Evolutionary conservation across 2,888 invertebrate genomes (phyloP), one percentile per base, ranked within the genome.

Genomic region (Lycocerus yunnanus): DNA sequence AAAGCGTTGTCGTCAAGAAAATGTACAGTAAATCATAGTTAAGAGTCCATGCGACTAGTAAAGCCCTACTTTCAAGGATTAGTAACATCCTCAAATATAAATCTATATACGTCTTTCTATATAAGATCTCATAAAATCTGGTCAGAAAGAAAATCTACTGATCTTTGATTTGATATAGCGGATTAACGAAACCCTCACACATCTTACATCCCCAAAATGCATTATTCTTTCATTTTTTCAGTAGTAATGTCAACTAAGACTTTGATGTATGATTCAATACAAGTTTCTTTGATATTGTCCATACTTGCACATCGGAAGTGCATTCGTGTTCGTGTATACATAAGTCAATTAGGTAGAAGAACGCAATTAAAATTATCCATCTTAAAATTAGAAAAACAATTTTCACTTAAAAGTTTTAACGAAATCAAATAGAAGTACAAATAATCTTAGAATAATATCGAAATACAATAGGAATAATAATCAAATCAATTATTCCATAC

Each of bases 81-180:
- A 75, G 69, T 21, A 72, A 69, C 72, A 72, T 72, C 75, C 72
- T 75, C 72, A 73, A 75, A 73, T 72, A 75, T 72, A 72, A 71
- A 75, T 75, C 75, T 68, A 69, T 71, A 72, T 69, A 27, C 72
- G 71, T 67, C 74, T 74, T 73, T 74, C 72, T 73, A 68, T 73
- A 73, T 74, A 70, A 67, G 72, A 69, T 63, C 63, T 74, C 66
- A 74, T 71, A 74, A 74, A 71, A 74, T 74, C 63, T 71, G 72
- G 67, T 63, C 76, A 67, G 68, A 72, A 71, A 72, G 74, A 71
- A 69, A 70, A 68, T 76, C 74, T 72, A 75, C 70, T 80, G 83
- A 84, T 84, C 84, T 84, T 84, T 84, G 84, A 84, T 84, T 84
- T 84, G 83, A 83, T 84, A 83, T 84, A 84, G 83, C 83, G 84